Percentiles rank a stretch among this genome's conserved stretches.
Evolutionary conservation across 1,140 invertebrate genomes (phyloP).

Genomic region (Macrosteles quadrilineatus): DNA sequence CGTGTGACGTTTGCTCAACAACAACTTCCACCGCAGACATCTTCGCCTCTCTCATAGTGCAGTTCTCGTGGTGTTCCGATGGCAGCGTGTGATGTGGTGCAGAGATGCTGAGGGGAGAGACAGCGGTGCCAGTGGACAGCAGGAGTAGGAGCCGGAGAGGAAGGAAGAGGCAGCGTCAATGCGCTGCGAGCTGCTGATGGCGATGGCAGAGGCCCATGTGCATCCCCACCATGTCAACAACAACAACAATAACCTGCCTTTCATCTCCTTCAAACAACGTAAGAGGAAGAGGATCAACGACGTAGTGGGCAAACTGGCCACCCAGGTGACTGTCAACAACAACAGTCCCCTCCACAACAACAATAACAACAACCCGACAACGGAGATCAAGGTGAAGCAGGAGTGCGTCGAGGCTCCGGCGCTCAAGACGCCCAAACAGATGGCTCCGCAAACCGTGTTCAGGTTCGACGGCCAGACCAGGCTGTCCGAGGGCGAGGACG

Average conservation of each 20-base stretch:
- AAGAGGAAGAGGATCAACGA: conserved; percentile 75
- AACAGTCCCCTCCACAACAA: conserved; percentile 43
- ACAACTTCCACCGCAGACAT: too few species aligned
- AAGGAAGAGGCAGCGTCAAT: conserved; percentile 55
- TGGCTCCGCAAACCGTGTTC: conserved; percentile 49
- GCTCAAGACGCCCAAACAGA: conserved; percentile 42
- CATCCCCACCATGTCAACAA: conserved; percentile 54
- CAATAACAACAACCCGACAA: too few species aligned
- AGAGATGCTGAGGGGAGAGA: conserved; percentile 2
- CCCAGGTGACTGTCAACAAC: conserved; percentile 51
- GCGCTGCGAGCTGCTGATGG: conserved; percentile 63
- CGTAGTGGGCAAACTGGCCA: conserved; percentile 67
- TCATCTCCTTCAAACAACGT: conserved; percentile 52
- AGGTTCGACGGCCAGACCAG: conserved; percentile 55
- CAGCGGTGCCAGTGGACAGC: too few species aligned
- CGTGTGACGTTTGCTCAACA: neutral
- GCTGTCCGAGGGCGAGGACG: conserved; percentile 52
- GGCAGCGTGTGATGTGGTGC: neutral
- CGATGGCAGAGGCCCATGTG: conserved; percentile 66
- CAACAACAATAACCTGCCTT: conserved; percentile 43
- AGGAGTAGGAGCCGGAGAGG: conserved; percentile 1
- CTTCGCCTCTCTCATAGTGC: neutral
- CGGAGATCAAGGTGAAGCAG: conserved; percentile 42
- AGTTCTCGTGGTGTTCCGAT: neutral
- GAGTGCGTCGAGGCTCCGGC: conserved; percentile 33